Base-by-base conservation (phyloP, 2,797 vertebrate genomes). In the Distichodus sexfasciatus region DNA sequence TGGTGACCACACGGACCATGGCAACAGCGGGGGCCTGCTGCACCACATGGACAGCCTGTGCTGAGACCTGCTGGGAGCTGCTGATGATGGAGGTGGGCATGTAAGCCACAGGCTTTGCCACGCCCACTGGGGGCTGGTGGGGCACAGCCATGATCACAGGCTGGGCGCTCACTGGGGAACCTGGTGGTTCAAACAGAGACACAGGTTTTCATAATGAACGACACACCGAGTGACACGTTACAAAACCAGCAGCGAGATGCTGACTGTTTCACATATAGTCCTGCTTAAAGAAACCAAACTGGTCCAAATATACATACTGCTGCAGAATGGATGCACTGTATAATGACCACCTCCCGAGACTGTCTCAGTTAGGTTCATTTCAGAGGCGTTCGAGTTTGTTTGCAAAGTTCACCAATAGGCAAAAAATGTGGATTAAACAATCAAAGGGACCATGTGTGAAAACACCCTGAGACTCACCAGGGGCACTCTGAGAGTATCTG, bases 401-500 rank as follows among this genome's bases (percentile, higher is more conserved):
- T n/a, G n/a, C n/a, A n/a, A n/a, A n/a, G n/a, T n/a, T n/a, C n/a
- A n/a, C n/a, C n/a, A n/a, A n/a, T n/a, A n/a, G n/a, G n/a, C n/a
- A n/a, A n/a, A n/a, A n/a, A n/a, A n/a, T n/a, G n/a, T n/a, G n/a
- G n/a, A n/a, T n/a, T n/a, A n/a, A n/a, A n/a, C n/a, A n/a, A n/a
- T n/a, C n/a, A n/a, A n/a, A n/a, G n/a, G n/a, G n/a, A n/a, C n/a
- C n/a, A n/a, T n/a, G n/a, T n/a, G n/a, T n/a, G n/a, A n/a, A n/a
- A n/a, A n/a, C n/a, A n/a, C 7, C 7, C 12, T 1, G 6, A 28
- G 3, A 46, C 86, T 92, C 82, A 99, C 97, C 97, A 46, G 97
- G 97, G 1, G 97, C 97, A 0, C 97, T 99, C 81, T 99, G 97
- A 47, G 96, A 92, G 87, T 97, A 98, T 55, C 97, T 91, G 55